These are phyloP conservation scores for Cosmorhoe ocellata DNA, from an alignment of 2,888 invertebrate species.

Conservation along the genomic window DNA sequence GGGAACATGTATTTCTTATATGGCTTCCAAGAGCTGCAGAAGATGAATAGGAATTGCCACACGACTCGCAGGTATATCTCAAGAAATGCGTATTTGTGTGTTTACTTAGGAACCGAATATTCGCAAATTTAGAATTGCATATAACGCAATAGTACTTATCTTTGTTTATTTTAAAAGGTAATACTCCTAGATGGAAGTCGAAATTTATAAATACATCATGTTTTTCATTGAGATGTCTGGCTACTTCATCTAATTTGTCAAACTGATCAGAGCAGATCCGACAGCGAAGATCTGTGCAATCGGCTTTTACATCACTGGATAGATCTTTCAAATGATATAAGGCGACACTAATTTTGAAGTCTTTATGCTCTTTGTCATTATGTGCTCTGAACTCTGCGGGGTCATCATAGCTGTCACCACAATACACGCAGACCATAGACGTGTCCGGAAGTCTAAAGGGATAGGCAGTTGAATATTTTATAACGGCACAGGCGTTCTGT, in stretches of 20 bases:
- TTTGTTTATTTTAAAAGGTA: slow-evolving; percentile 47
- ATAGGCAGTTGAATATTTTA: slow-evolving; percentile 52
- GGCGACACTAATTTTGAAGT: slow-evolving; percentile 40
- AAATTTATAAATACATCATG: slow-evolving; percentile 44
- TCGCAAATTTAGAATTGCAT: slow-evolving; percentile 46
- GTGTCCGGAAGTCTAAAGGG: slow-evolving; percentile 55
- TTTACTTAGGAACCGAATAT: slow-evolving; percentile 45
- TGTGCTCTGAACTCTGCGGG: slow-evolving; percentile 44
- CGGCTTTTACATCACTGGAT: slow-evolving; percentile 38
- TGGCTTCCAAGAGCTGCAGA: slow-evolving; percentile 42
- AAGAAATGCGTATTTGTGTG: slow-evolving; percentile 51
- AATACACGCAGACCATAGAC: slow-evolving; percentile 52
- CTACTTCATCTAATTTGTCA: slow-evolving; percentile 38
- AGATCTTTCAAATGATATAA: slow-evolving; percentile 37
- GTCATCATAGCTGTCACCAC: slow-evolving; percentile 44
- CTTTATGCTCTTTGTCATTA: slow-evolving; percentile 44
- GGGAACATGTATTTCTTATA: slow-evolving; percentile 38
- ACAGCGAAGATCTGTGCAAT: slow-evolving; percentile 50
- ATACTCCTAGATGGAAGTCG: slow-evolving; percentile 43
- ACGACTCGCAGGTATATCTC: slow-evolving; percentile 50
- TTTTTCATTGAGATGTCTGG: slow-evolving; percentile 42
- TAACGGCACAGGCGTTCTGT: slow-evolving; percentile 48
- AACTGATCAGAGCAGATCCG: slow-evolving; percentile 41
- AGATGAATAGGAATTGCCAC: slow-evolving; percentile 50
- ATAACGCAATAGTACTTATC: slow-evolving; percentile 42